Evolutionary conservation across 2,797 vertebrate species (phyloP).

Genomic region (Halcyon badia): DNA sequence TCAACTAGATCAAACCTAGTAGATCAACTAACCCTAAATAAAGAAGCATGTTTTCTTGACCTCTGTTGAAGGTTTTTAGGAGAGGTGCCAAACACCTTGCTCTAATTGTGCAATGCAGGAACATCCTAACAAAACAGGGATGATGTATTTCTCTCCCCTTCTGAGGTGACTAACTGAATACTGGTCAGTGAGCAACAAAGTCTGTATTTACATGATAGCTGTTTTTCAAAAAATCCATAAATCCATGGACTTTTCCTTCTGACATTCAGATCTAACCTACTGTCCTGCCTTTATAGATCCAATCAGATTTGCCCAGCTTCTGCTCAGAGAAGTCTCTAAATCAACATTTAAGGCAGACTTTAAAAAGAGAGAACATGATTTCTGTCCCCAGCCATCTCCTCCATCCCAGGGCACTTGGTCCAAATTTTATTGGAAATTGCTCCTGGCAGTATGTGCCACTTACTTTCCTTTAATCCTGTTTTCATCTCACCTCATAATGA

Average conservation of each 20-base stretch:
- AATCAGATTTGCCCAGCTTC: background rate
- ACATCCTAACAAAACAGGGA: background rate
- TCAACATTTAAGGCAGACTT: background rate
- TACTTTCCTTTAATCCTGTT: constrained; percentile 60
- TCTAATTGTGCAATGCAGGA: background rate
- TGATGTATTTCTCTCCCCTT: background rate
- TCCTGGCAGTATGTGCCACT: constrained; percentile 4
- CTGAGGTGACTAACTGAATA: background rate
- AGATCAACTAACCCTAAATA: background rate
- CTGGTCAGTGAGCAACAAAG: background rate
- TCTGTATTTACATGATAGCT: background rate
- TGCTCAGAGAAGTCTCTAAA: constrained; percentile 4
- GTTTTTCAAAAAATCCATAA: background rate
- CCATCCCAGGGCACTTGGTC: background rate
- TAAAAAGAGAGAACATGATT: background rate
- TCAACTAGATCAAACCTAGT: background rate
- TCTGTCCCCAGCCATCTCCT: background rate
- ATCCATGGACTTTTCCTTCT: background rate
- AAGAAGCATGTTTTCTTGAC: background rate
- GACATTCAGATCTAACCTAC: background rate
- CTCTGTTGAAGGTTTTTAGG: background rate
- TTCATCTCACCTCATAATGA: constrained; percentile 61
- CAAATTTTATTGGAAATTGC: background rate
- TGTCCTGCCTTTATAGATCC: background rate
- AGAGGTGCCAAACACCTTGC: background rate